phyloP scores from a whole-genome alignment of 2,888 invertebrate genomes.

The Drosophila mercatorum region DNA sequence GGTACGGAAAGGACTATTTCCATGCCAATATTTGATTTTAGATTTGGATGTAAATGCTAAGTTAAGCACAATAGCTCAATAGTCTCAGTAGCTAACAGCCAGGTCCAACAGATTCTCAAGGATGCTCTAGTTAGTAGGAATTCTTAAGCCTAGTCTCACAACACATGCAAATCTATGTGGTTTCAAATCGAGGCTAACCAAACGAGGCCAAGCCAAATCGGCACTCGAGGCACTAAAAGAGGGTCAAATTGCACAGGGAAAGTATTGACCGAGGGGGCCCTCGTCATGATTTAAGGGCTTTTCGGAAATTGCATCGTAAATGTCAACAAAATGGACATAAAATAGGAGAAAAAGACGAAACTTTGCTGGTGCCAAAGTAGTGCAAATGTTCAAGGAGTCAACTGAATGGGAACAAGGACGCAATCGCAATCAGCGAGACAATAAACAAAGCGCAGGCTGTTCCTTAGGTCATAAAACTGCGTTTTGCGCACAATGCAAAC shows the following conservation, averaged over 20 bases:
- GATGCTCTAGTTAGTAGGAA: background rate
- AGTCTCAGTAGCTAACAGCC: background rate
- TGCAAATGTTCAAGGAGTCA: constrained; percentile 38
- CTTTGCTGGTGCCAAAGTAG: constrained; percentile 24
- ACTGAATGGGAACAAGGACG: constrained; percentile 39
- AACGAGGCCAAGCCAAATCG: constrained; percentile 55
- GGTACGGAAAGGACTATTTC: no score
- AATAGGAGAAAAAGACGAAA: constrained; percentile 3
- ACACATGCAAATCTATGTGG: constrained; percentile 30
- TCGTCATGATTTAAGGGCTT: constrained; percentile 59
- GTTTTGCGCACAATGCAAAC: constrained; percentile 51
- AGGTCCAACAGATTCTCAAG: background rate
- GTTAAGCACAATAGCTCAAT: no score
- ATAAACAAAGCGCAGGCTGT: constrained; percentile 63
- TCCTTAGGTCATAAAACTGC: constrained; percentile 72
- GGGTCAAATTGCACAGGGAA: constrained; percentile 41
- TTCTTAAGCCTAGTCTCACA: no score
- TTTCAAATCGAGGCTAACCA: constrained; percentile 68
- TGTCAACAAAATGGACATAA: constrained; percentile 59
- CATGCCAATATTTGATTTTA: no score
- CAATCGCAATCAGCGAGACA: constrained; percentile 29
- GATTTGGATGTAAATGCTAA: no score
- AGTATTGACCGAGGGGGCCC: constrained; percentile 49
- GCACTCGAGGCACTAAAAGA: background rate
- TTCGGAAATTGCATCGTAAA: constrained; percentile 69